These are phyloP conservation scores for Zoanthus solanderi DNA, from an alignment of 92 coral and sea anemone species.

Conservation along the genomic window DNA sequence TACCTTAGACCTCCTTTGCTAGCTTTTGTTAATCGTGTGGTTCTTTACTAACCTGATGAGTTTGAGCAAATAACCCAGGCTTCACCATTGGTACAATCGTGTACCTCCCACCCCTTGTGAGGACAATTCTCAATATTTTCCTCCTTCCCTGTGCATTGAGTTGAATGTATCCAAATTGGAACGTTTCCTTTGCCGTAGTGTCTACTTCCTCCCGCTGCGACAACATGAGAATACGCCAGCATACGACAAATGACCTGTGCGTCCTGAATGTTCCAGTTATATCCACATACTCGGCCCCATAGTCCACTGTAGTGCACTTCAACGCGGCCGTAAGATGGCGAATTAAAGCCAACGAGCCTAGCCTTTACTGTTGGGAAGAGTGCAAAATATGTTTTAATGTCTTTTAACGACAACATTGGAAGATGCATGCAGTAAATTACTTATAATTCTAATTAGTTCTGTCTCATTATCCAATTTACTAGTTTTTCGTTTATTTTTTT, in stretches of 20 bases:
- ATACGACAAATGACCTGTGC: constrained; percentile 15
- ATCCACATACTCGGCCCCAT: constrained; percentile 24
- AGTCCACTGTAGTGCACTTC: background rate
- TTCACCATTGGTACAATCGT: background rate
- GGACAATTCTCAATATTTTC: background rate
- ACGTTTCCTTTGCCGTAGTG: background rate
- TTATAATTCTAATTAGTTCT: too few relatives aligned
- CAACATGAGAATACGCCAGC: constrained; percentile 2
- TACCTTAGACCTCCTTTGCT: too few relatives aligned
- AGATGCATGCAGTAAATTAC: too few relatives aligned
- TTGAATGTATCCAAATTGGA: background rate
- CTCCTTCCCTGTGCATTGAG: background rate
- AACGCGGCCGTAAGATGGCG: background rate
- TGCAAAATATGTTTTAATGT: background rate
- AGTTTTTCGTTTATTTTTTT: too few relatives aligned
- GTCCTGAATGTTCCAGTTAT: background rate
- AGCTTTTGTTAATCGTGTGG: too few relatives aligned
- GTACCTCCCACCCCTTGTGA: background rate
- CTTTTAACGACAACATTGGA: too few relatives aligned
- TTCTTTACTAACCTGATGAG: background rate
- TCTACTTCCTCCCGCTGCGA: background rate
- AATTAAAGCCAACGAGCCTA: background rate
- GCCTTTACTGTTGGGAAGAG: background rate
- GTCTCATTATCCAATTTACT: too few relatives aligned
- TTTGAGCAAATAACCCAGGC: background rate